A percentile compares a stretch with the other conserved stretches of the same genome.
Conservation (phyloP, 2,888 invertebrate genomes). For the Eumerus sabulonum region DNA sequence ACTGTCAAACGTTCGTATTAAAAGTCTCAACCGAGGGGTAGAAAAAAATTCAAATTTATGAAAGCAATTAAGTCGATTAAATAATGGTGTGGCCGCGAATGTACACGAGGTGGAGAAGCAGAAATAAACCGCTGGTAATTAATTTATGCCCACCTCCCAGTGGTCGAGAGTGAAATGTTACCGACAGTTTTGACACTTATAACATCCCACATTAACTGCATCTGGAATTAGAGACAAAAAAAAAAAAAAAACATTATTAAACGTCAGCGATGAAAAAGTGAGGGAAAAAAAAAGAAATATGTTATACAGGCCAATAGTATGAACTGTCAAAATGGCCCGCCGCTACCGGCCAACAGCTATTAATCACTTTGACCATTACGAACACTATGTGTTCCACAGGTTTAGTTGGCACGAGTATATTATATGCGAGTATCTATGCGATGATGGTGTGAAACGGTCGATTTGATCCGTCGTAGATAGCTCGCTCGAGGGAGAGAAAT, state of each 20-base stretch:
- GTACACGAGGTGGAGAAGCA: slow-evolving; percentile 4
- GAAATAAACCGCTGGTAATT: slow-evolving; percentile 28
- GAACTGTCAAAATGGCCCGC: slow-evolving; percentile 46
- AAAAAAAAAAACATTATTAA: slow-evolving; percentile 7
- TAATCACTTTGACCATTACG: slow-evolving; percentile 54
- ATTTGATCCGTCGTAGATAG: slow-evolving; percentile 3
- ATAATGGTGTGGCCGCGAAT: slow-evolving; percentile 23
- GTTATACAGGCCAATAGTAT: slow-evolving; percentile 39
- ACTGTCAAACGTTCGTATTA: slow-evolving; percentile 23
- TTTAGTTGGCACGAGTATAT: slow-evolving; percentile 4
- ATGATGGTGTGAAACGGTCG: neutral
- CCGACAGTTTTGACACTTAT: slow-evolving; percentile 55
- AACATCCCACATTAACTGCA: slow-evolving; percentile 23
- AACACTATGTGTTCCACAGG: slow-evolving; percentile 42
- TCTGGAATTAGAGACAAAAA: slow-evolving; percentile 45
- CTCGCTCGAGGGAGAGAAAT: slow-evolving; percentile 57
- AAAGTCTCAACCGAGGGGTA: neutral
- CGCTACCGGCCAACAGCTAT: slow-evolving; percentile 55
- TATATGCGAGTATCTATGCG: slow-evolving; percentile 15
- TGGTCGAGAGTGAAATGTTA: slow-evolving; percentile 35
- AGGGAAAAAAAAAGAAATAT: slow-evolving; percentile 28
- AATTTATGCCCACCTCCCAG: slow-evolving; percentile 39
- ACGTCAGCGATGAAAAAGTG: slow-evolving; percentile 4
- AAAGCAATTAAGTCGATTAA: slow-evolving; percentile 53
- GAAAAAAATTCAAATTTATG: slow-evolving; percentile 1